Percentiles rank a stretch among this genome's conserved stretches.
Evolutionary conservation across 64 coral and sea anemone species (phyloP).

Genomic region (Montipora cactus): DNA sequence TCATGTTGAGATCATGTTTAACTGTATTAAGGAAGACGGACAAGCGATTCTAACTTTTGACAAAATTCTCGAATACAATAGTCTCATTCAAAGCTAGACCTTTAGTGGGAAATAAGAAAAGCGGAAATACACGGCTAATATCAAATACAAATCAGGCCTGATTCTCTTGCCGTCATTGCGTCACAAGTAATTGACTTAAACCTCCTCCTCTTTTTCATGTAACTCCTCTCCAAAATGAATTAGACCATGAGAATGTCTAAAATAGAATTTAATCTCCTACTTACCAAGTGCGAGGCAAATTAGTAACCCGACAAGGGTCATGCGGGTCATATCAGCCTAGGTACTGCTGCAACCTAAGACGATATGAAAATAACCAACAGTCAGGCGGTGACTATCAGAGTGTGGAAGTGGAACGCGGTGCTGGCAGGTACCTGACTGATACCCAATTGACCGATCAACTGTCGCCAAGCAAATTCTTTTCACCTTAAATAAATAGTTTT

Average conservation of each 20-base stretch:
- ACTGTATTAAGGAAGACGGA: neutral
- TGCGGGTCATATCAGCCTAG: conserved; percentile 28
- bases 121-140: no score
- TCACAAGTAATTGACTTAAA: no score
- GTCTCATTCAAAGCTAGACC: neutral
- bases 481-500: conserved; percentile 27
- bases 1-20: conserved; percentile 50
- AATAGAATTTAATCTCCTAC: neutral
- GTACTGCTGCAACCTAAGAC: conserved; percentile 10
- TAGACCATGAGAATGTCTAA: no score
- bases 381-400: conserved; percentile 23
- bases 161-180: no score
- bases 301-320: neutral
- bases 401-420: neutral
- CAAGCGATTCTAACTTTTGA: neutral
- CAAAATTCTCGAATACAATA: no score
- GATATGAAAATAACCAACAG: neutral
- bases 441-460: neutral
- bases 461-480: conserved; percentile 29
- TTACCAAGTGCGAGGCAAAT: conserved; percentile 33
- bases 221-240: neutral
- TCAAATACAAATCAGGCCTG: no score
- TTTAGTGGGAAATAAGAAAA: no score
- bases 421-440: neutral
- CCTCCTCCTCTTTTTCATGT: neutral